A percentile compares a stretch with the other conserved stretches of the same genome.
These are phyloP conservation scores for Pardosa pseudoannulata DNA, from an alignment of 2,888 invertebrate species.

Conservation along the genomic window DNA sequence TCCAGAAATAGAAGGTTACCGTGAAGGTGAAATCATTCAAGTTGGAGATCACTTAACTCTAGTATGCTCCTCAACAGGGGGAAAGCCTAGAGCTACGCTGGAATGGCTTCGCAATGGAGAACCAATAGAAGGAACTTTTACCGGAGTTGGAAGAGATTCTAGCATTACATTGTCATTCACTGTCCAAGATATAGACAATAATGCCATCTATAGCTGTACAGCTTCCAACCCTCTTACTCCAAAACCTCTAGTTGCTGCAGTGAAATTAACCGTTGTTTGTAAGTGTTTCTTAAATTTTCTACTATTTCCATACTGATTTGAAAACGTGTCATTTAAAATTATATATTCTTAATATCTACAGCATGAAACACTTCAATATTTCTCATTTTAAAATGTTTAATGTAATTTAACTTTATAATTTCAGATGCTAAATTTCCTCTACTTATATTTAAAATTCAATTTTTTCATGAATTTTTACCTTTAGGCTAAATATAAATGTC, in stretches of 20 bases:
- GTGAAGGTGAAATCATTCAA: conserved; percentile 90
- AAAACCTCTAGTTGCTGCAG: conserved; percentile 73
- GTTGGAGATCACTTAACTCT: conserved; percentile 93
- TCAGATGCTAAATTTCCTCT: no score
- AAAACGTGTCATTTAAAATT: no score
- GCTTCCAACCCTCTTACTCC: conserved; percentile 82
- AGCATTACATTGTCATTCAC: conserved; percentile 93
- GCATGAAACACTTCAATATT: no score
- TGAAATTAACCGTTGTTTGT: conserved; percentile 89
- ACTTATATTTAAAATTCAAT: no score
- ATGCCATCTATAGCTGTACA: conserved; percentile 94
- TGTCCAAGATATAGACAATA: conserved; percentile 93
- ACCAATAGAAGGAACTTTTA: conserved; percentile 89
- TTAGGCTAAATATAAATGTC: no score
- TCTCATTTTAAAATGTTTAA: no score
- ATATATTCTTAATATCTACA: no score
- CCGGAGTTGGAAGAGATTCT: conserved; percentile 88
- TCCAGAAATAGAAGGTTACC: conserved; percentile 95
- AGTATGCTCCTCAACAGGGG: conserved; percentile 93
- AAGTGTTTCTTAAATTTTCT: conserved; percentile 81
- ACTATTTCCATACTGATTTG: no score
- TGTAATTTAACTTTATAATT: no score
- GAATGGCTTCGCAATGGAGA: conserved; percentile 96
- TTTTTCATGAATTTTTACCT: no score
- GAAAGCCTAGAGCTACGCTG: conserved; percentile 96